These are phyloP conservation scores for Caranx melampygus DNA, from an alignment of 2,113 vertebrate species.

Conservation along the genomic window DNA sequence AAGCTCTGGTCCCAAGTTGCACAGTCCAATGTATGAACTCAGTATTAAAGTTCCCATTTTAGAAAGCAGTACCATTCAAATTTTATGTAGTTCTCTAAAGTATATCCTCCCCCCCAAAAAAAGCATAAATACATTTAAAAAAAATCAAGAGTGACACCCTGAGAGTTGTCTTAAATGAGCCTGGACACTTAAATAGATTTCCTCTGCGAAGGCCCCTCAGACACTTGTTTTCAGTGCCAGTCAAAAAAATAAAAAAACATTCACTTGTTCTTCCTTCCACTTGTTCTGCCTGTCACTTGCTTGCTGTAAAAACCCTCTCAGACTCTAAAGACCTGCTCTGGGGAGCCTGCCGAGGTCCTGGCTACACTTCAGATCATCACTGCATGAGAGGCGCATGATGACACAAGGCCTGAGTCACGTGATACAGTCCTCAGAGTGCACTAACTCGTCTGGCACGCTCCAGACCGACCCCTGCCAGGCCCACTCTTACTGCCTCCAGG, in stretches of 20 bases:
- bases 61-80: neutral
- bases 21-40: neutral
- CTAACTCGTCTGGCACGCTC: conserved; percentile 70
- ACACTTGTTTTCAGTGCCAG: conserved; percentile 43
- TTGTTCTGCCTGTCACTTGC: conserved; percentile 60
- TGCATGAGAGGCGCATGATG: conserved; percentile 70
- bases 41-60: neutral
- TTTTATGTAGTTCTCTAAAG: neutral
- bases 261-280: conserved; percentile 37
- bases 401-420: conserved; percentile 76
- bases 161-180: conserved; percentile 32
- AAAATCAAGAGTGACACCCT: neutral
- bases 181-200: conserved; percentile 12
- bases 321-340: conserved; percentile 47
- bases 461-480: conserved; percentile 68
- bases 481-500: conserved; percentile 51
- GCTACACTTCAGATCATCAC: conserved; percentile 67
- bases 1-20: neutral
- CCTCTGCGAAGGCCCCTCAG: conserved; percentile 17
- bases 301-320: conserved; percentile 32
- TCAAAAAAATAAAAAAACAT: conserved; percentile 36
- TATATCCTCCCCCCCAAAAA: neutral
- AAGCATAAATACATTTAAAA: neutral
- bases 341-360: conserved; percentile 63
- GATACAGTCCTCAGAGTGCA: conserved; percentile 66